Evolutionary conservation across 2,113 vertebrate species (phyloP), one percentile per base, ranked within the genome.

Genomic region (Noctilio leporinus): DNA sequence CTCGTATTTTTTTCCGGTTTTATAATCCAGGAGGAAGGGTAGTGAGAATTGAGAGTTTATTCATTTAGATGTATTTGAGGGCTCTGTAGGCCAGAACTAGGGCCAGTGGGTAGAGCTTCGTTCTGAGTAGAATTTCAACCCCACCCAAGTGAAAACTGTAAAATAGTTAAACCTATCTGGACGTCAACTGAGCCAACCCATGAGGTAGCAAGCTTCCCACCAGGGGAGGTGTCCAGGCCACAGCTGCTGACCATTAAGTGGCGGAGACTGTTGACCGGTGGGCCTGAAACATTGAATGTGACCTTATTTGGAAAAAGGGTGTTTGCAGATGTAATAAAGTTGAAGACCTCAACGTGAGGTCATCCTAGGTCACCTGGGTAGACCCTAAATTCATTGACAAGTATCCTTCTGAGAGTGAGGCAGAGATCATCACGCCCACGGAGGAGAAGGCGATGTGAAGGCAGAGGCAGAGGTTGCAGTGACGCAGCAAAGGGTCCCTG

Each of bases 61-160:
- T 73, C 69, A n/a, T 75, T 65, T 62, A 51, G 26, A 64, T 16
- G 53, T 10, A 40, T 92, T 86, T 86, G 26, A n/a, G 20, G 55
- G 57, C 17, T 82, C 38, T 45, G 26, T 81, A 93, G 76, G 49
- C 45, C 78, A 76, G 86, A 88, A 53, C 20, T 12, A 84, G 77
- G 90, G 62, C 77, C 77, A 59, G 20, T 5, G 49, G 64, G 70
- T 22, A 69, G 70, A 82, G 33, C 16, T 38, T 80, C 38, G 28
- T 75, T 7, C 1, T 20, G 38, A 65, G 57, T 73, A 69, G 51
- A 72, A 84, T 65, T 84, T 87, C 90, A 81, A 3, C 49, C 67
- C 84, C 72, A 77, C 19, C 30, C 82, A 84, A 51, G 59, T 28
- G 49, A 70, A 75, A 82, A 67, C 83, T 73, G 72, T 43, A 76